Percentiles rank a stretch among this genome's conserved stretches.
These are phyloP conservation scores for Characodon lateralis DNA, from an alignment of 2,797 vertebrate genomes.

Conservation along the genomic window DNA sequence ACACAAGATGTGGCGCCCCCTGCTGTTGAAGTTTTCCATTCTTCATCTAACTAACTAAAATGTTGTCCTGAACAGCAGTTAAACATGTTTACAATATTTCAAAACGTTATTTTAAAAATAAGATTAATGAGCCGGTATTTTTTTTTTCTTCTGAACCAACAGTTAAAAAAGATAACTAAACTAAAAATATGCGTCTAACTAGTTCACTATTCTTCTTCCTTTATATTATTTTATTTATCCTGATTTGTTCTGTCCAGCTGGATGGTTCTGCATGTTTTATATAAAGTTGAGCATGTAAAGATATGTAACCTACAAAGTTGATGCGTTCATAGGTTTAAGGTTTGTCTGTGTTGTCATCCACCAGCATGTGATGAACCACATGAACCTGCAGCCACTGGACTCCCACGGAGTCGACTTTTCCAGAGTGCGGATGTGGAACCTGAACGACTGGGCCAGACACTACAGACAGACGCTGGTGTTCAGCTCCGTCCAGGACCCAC, in stretches of 20 bases:
- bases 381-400: conserved; percentile 91
- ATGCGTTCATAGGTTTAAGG: neutral
- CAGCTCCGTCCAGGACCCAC: conserved; percentile 90
- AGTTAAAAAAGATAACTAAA: neutral
- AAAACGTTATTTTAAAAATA: neutral
- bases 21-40: conserved; percentile 21
- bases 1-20: conserved; percentile 20
- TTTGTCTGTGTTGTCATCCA: neutral
- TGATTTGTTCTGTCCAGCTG: neutral
- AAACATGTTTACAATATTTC: too few species aligned
- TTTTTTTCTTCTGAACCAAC: neutral
- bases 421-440: conserved; percentile 92
- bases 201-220: neutral
- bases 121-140: too few species aligned
- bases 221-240: neutral
- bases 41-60: neutral
- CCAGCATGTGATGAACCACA: conserved; percentile 90
- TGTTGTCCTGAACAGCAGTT: neutral
- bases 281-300: neutral
- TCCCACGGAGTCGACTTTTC: conserved; percentile 95
- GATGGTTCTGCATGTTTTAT: neutral
- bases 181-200: neutral
- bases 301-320: neutral
- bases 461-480: conserved; percentile 95
- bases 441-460: conserved; percentile 90